phyloP scores from a whole-genome alignment of 1,140 invertebrate species.

The Helicoverpa zea region DNA sequence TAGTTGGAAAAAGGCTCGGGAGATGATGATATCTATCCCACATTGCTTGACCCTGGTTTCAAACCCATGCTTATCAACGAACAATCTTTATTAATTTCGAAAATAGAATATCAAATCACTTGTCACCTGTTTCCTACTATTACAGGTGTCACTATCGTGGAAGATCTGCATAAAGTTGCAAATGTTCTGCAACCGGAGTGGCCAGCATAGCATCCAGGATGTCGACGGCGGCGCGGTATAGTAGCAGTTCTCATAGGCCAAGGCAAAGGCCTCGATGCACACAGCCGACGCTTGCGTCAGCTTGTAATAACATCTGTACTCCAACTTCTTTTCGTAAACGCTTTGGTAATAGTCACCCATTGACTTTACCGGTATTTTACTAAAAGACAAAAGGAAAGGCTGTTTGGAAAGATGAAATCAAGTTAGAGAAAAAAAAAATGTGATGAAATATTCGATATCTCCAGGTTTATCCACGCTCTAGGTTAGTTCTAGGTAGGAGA shows the following conservation, averaged over 20 bases:
- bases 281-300: slow-evolving; percentile 82
- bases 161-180: slow-evolving; percentile 88
- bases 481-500: no score
- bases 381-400: background rate
- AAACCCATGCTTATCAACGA: background rate
- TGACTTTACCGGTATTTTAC: background rate
- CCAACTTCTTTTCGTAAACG: slow-evolving; percentile 88
- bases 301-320: slow-evolving; percentile 88
- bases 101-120: background rate
- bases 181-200: slow-evolving; percentile 90
- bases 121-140: slow-evolving; percentile 65
- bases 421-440: no score
- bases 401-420: background rate
- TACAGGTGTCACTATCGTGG: slow-evolving; percentile 80
- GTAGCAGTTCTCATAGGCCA: slow-evolving; percentile 88
- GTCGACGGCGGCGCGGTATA: slow-evolving; percentile 86
- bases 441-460: no score
- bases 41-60: no score
- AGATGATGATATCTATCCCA: no score
- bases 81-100: background rate
- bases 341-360: slow-evolving; percentile 77
- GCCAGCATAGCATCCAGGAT: slow-evolving; percentile 90
- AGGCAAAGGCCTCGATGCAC: slow-evolving; percentile 87
- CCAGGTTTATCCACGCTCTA: no score
- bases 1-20: no score